Evolutionary conservation across 1,140 invertebrate genomes (phyloP), one percentile per base, ranked within the genome.

Genomic region (Hycleus cichorii): DNA sequence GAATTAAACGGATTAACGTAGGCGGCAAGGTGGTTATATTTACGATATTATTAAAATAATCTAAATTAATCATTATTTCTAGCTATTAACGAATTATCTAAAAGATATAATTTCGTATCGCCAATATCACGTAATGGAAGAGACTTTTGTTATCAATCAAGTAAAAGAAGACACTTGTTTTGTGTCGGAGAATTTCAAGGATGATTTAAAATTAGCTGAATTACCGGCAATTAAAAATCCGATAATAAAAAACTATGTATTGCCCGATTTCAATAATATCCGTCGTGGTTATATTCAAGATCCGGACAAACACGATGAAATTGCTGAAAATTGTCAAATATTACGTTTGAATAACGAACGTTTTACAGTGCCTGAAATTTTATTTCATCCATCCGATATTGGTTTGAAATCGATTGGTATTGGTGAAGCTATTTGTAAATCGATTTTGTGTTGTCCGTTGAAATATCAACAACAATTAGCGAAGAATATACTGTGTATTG

Each of bases 111-210:
- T 98, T 59, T 98, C 96, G 0, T 98, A 97, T 72, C 81, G 95
- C 39, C 95, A 99, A 69, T 76, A 99, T 11, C 92, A 99, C 80
- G 95, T 99, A 0, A 95, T 98, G 91, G 96, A 99, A 73, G 97
- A 99, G 76, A 98, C 95, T 0, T 96, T 94, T 77, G 94, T 99
- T 0, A 95, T 99, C 7, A 99, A 99, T 76, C 95, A 99, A 77
- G 88, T 91, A 0, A 99, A 99, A 75, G 97, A 99, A 77, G 96
- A 99, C 74, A 85, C 89, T 0, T 99, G 96, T 71, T 99, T 88
- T 79, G 93, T 99, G 0, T 90, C 94, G 0, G 79, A 83, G 64
- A 81, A 98, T 69, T 95, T 97, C 69, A 85, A 84, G 68, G 75
- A 77, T 11, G 93, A 97, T 59, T 90, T 99, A 85, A 79, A 83